Base-by-base conservation (phyloP, 2,888 invertebrate genomes). In the Andrena trimmerana region DNA sequence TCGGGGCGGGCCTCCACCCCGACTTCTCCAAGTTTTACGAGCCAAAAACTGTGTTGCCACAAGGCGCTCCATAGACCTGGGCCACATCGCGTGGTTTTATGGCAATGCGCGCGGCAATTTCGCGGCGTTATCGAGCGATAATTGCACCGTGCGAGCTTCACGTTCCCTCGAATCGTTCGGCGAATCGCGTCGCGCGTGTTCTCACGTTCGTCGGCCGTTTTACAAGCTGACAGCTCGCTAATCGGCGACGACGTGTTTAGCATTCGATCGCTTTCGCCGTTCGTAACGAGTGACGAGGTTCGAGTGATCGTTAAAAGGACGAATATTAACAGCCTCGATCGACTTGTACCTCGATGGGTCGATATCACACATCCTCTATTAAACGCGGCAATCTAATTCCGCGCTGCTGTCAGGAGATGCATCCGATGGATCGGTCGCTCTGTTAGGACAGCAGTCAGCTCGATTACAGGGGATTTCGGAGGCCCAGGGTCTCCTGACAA, bases 31-130 rank as follows among this genome's bases (percentile, higher is more conserved):
- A 65, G 68, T 54, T 74, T 74, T 81, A 81, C 65, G 72, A 50
- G 67, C 63, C 81, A 67, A 81, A 81, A 80, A 79, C 71, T 79
- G 69, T 86, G 57, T 13, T 59, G 60, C 54, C 57, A n/a, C 74
- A 60, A 79, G 66, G 75, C 78, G 72, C 67, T 69, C 69, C 72
- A 16, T 33, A n/a, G 74, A 73, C 52, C 42, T 48, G 42, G 60
- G 59, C 78, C 29, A 57, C 50, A 57, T 69, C 72, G 42, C 54
- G 65, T 27, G 67, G 52, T 70, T 70, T 70, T 78, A 66, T 59
- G 65, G 65, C 78, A 59, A 79, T 50, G 59, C 31, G 36, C 59
- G n/a, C 16, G 62, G 60, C 71, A 72, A 70, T 78, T 75, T 75
- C 73, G 60, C 42, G 29, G 33, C 54, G 66, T 78, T 78, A 71